Evolutionary conservation across 2,888 invertebrate genomes (phyloP), one percentile per base, ranked within the genome.

Genomic region (Torymus auratus): DNA sequence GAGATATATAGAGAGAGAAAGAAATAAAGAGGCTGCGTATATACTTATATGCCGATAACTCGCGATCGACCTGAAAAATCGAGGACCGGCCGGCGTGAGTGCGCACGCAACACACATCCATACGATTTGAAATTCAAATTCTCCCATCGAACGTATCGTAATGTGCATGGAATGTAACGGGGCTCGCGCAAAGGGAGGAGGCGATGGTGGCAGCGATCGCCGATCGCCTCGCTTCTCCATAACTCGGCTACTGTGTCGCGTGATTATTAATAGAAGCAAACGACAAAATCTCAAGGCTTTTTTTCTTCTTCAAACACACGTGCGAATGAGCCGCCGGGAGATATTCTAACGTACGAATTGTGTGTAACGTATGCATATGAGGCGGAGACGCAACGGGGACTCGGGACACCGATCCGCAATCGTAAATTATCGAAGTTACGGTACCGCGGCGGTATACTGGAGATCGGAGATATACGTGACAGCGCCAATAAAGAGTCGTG

Each of bases 141-240:
- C 86, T 62, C 85, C 64, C 85, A 84, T 84, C 84, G 83, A 80
- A 83, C 82, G 68, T 84, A 86, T 84, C 83, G 84, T 85, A 86
- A 87, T 86, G 84, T 86, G 84, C 78, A 83, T 85, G 88, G 88
- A 89, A 90, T 88, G 88, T 90, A 90, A 90, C 90, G 90, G 88
- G 75, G 73, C 76, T 80, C 65, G n/a, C 50, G 64, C 62, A 50
- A 67, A 60, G 60, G 20, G 70, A 82, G 70, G 58, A 69, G 20
- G 56, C 73, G 58, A 50, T 50, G 41, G 56, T n/a, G 41, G 61
- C 41, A 67, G 74, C 82, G 83, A 85, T 81, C 61, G 70, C 68
- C 82, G 41, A 41, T 41, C 41, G 41, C 41, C 41, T 41, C 41
- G 41, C 41, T 41, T 41, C 41, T 41, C 78, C 84, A 83, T 82